Evolutionary conservation across 1,140 invertebrate species (phyloP).

Genomic region (Scylla paramamosain): DNA sequence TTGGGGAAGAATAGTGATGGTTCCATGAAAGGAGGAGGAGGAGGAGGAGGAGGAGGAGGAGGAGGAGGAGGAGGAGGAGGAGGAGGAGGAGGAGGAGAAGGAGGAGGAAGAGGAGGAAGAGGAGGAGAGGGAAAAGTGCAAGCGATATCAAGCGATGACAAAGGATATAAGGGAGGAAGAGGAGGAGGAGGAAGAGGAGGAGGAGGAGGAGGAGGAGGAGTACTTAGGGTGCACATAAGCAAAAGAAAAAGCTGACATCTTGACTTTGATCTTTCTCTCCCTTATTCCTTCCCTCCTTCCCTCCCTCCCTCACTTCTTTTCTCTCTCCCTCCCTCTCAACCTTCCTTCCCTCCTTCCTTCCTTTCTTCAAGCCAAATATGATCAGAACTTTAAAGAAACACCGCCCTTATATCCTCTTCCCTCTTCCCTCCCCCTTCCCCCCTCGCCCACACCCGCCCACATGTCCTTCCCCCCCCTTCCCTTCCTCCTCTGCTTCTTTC

Average conservation of each 20-base stretch:
- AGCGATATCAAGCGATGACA: neutral
- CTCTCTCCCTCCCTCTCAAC: too few species aligned
- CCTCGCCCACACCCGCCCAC: too few species aligned
- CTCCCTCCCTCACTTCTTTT: too few species aligned
- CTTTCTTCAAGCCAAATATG: too few species aligned
- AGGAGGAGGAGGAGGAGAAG: neutral
- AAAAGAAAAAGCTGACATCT: neutral
- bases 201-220: neutral
- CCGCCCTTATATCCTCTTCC: too few species aligned
- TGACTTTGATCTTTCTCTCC: neutral
- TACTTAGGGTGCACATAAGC: neutral
- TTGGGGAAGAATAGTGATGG: too few species aligned
- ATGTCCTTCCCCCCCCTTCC: too few species aligned
- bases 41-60: neutral
- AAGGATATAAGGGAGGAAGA: neutral
- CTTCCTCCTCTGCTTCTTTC: too few species aligned
- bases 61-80: neutral
- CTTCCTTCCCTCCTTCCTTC: too few species aligned
- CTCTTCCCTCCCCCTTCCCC: too few species aligned
- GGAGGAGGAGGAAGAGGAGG: neutral
- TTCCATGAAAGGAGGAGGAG: neutral
- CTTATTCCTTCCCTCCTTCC: too few species aligned
- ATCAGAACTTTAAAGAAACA: too few species aligned
- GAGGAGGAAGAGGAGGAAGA: neutral
- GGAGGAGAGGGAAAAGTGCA: neutral